Base-by-base conservation (phyloP, 2,113 vertebrate genomes). In the Grammatotria lemairii region DNA sequence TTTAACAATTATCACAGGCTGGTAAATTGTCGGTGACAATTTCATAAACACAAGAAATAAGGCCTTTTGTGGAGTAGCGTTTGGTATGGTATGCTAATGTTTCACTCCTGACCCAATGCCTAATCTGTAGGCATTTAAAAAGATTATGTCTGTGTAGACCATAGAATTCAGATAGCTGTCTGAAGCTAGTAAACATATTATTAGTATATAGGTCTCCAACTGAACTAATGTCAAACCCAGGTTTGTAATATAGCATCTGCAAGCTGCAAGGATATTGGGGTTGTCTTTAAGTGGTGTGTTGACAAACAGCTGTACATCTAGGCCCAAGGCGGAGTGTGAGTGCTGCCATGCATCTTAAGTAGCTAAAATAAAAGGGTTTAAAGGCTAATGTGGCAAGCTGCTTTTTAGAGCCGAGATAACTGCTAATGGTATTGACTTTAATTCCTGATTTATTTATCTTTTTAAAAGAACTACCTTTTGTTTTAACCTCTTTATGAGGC, bases 321-420 rank as follows among this genome's bases (percentile, higher is more conserved):
- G 31, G 31, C 0, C 31, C 31, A 65, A n/a, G 31, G 58, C 2
- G 0, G 31, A 35, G 58, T n/a, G 58, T 63, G 17, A 63, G 31
- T 19, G 31, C 31, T 65, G 60, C 60, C 17, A 35, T 35, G 17
- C 9, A 35, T 63, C 6, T 4, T n/a, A 35, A 63, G 31, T 63
- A 33, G 28, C 28, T 19, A 63, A 33, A 63, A 63, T 63, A 63
- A 63, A 63, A 63, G 31, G 0, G 31, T 65, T 35, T 65, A 35
- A 5, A 65, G 60, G 60, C 35, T 35, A 65, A 65, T n/a, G 60
- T 65, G 60, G 60, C 31, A n/a, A 65, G 31, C 16, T 35, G 60
- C 60, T 8, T 33, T 33, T 33, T 33, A 0, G 33, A 33, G 8
- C 33, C 8, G 1, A 33, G 6, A 45, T 45, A 45, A 45, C 4